Evolutionary conservation across 1,140 invertebrate genomes (phyloP).

Genomic region (Globodera ellingtonae): DNA sequence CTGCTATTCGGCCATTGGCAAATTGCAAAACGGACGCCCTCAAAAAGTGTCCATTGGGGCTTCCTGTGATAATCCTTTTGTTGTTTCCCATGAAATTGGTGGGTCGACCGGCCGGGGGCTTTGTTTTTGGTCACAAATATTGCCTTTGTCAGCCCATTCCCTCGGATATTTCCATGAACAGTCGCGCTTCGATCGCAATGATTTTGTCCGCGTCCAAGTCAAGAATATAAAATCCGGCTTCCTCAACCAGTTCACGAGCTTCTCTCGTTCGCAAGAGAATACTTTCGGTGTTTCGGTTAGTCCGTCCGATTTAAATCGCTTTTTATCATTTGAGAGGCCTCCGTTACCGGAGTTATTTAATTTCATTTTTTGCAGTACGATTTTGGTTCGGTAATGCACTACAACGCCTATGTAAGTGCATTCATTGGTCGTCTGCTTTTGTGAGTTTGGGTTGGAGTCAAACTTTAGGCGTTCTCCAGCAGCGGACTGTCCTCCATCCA

Average conservation of each 20-base stretch:
- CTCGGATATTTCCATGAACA: conserved; percentile 48
- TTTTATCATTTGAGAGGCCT: conserved; percentile 11
- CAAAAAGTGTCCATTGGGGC: conserved; percentile 39
- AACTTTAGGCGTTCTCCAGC: conserved; percentile 21
- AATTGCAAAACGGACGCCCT: background rate
- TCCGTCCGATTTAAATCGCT: conserved; percentile 8
- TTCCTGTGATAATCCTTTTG: conserved; percentile 36
- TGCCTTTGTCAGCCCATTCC: conserved; percentile 28
- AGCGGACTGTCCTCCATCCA: conserved; percentile 10
- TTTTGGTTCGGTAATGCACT: conserved; percentile 32
- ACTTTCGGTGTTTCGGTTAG: conserved; percentile 33
- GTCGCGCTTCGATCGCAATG: conserved; percentile 35
- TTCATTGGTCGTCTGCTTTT: conserved; percentile 2
- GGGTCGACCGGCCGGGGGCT: no score
- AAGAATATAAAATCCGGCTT: conserved; percentile 36
- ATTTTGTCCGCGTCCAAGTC: conserved; percentile 29
- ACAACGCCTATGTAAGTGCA: conserved; percentile 19
- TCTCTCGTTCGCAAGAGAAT: background rate
- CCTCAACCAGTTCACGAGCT: conserved; percentile 46
- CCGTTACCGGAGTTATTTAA: background rate
- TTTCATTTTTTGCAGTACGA: conserved; percentile 20
- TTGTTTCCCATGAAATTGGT: conserved; percentile 48
- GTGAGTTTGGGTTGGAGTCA: background rate
- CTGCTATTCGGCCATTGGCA: conserved; percentile 42
- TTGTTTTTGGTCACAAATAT: background rate